These are phyloP conservation scores for Semnornis frantzii DNA, from an alignment of 2,113 vertebrate species.

Conservation along the genomic window DNA sequence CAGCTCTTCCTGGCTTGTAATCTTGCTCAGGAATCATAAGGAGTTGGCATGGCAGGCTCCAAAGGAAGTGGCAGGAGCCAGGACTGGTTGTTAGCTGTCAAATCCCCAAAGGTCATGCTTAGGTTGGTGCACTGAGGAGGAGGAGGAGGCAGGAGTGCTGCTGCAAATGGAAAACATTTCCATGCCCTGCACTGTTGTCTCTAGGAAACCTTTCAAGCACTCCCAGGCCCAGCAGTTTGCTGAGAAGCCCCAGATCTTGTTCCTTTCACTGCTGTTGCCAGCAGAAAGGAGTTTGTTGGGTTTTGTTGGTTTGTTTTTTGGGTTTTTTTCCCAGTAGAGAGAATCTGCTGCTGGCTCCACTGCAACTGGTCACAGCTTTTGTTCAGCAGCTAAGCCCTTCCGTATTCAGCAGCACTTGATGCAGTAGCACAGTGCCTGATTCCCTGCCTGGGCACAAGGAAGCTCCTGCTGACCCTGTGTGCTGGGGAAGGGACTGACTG, in stretches of 20 bases:
- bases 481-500: neutral
- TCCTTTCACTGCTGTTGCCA: neutral
- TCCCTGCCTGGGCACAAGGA: neutral
- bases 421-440: neutral
- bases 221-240: conserved; percentile 22
- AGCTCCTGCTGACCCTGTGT: neutral
- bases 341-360: neutral
- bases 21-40: neutral
- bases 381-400: neutral
- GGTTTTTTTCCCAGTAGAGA: neutral
- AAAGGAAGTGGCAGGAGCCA: conserved; percentile 48
- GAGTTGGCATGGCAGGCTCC: neutral
- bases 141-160: neutral
- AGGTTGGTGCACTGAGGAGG: neutral
- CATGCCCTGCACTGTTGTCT: neutral
- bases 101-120: neutral
- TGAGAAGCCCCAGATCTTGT: neutral
- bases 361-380: neutral
- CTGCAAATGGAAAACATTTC: conserved; percentile 4
- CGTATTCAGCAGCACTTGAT: neutral
- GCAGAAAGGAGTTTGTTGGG: neutral
- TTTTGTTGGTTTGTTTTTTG: neutral
- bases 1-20: neutral
- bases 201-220: conserved; percentile 36
- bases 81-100: neutral